Evolutionary conservation across 2,888 invertebrate genomes (phyloP).

Genomic region (Pollenia amentaria): DNA sequence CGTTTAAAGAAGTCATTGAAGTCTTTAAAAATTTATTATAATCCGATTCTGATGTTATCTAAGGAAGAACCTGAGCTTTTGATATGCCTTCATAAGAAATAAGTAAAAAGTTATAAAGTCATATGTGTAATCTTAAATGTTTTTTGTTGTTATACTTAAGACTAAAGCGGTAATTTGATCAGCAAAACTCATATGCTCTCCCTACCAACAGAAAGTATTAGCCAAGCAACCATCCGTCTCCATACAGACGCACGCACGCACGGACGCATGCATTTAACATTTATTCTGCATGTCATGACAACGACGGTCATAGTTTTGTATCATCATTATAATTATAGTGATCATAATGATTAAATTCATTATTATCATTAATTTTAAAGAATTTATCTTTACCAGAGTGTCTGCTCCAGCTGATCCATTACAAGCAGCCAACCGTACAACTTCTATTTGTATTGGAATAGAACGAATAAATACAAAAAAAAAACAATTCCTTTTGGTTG

Average conservation of each 20-base stretch:
- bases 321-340: slow-evolving; percentile 52
- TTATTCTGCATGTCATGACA: slow-evolving; percentile 68
- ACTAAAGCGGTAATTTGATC: slow-evolving; percentile 58
- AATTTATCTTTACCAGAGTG: slow-evolving; percentile 68
- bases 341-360: slow-evolving; percentile 65
- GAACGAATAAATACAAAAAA: not conserved
- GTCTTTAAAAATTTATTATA: slow-evolving; percentile 18
- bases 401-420: slow-evolving; percentile 82
- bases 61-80: slow-evolving; percentile 1
- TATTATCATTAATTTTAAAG: slow-evolving; percentile 63
- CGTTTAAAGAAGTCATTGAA: not conserved
- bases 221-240: slow-evolving; percentile 11
- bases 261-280: slow-evolving; percentile 45
- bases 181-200: slow-evolving; percentile 43
- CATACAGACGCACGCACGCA: slow-evolving; percentile 43
- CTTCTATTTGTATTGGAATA: slow-evolving; percentile 26
- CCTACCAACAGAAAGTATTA: slow-evolving; percentile 7
- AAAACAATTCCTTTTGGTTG: slow-evolving; percentile 20
- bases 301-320: slow-evolving; percentile 64
- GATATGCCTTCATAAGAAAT: not conserved
- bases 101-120: not conserved
- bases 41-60: slow-evolving; percentile 22
- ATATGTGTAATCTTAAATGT: slow-evolving; percentile 18
- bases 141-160: slow-evolving; percentile 9
- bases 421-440: slow-evolving; percentile 79